Conservation (phyloP, 2,797 vertebrate species). For the Setipinna tenuifilis region DNA sequence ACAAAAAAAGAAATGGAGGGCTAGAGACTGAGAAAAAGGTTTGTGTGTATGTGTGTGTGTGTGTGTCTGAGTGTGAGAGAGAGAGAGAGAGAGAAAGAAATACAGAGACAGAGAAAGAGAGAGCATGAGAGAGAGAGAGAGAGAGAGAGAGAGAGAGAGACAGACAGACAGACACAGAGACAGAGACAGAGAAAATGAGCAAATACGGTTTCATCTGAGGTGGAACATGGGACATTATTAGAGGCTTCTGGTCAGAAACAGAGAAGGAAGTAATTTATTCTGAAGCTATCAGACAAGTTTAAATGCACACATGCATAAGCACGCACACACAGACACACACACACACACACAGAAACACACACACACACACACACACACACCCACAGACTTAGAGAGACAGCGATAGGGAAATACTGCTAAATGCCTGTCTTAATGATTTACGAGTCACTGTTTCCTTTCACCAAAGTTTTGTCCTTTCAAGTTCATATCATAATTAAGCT, state of each 20-base stretch:
- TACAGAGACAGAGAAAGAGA: not conserved
- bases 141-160: too few species aligned
- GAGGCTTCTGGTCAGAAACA: not conserved
- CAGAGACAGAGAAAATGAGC: too few species aligned
- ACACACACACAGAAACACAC: not conserved
- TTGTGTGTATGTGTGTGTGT: not conserved
- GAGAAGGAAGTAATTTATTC: not conserved
- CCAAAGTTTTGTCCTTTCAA: slow-evolving; percentile 13
- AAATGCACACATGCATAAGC: not conserved
- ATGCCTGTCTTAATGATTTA: slow-evolving; percentile 23
- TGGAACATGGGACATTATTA: not conserved
- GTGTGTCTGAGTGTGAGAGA: not conserved
- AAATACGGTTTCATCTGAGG: not conserved
- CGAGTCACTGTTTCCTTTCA: not conserved
- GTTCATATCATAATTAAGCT: slow-evolving; percentile 14
- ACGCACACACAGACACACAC: not conserved
- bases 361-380: not conserved
- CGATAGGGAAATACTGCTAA: not conserved
- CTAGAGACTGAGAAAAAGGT: too few species aligned
- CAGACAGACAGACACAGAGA: not conserved
- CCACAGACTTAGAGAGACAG: not conserved
- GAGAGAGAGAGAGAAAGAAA: not conserved
- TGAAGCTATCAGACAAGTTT: not conserved
- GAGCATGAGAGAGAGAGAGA: not conserved
- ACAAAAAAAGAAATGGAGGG: too few species aligned